phyloP scores from a whole-genome alignment of 2,797 vertebrate genomes.

The Mallotus villosus region DNA sequence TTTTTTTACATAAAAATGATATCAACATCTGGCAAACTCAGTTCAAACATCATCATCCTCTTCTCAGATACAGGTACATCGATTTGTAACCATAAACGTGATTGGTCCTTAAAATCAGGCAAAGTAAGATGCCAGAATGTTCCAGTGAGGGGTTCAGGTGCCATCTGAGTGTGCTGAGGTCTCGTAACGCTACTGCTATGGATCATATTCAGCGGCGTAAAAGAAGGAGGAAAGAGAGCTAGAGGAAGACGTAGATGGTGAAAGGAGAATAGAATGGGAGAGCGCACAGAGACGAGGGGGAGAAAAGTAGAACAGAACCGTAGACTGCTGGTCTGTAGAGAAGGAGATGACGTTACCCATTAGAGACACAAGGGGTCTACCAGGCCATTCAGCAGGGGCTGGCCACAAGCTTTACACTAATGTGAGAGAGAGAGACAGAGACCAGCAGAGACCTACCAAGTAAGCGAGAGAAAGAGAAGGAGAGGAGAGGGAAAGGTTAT shows the following conservation, averaged over 20 bases:
- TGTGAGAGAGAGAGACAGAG: not conserved
- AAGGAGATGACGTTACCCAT: not conserved
- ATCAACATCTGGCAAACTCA: too few species aligned
- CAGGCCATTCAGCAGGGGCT: too few species aligned
- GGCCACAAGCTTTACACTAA: too few species aligned
- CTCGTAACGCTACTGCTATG: too few species aligned
- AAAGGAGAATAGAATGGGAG: not conserved
- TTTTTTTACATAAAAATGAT: too few species aligned
- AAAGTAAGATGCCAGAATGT: too few species aligned
- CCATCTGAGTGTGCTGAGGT: too few species aligned
- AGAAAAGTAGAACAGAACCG: not conserved
- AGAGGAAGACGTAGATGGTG: not conserved
- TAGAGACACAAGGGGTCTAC: not conserved
- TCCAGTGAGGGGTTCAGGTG: too few species aligned
- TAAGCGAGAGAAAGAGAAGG: not conserved
- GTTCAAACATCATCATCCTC: too few species aligned
- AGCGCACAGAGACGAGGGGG: not conserved
- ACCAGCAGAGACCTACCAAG: not conserved
- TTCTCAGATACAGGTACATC: too few species aligned
- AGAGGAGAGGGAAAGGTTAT: not conserved
- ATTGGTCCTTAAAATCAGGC: too few species aligned
- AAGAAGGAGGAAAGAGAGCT: not conserved
- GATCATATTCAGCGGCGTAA: not conserved
- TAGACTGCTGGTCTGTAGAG: not conserved
- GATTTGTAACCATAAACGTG: too few species aligned